Conservation (phyloP, 1,140 invertebrate species). For the Sycophila sp. region DNA sequence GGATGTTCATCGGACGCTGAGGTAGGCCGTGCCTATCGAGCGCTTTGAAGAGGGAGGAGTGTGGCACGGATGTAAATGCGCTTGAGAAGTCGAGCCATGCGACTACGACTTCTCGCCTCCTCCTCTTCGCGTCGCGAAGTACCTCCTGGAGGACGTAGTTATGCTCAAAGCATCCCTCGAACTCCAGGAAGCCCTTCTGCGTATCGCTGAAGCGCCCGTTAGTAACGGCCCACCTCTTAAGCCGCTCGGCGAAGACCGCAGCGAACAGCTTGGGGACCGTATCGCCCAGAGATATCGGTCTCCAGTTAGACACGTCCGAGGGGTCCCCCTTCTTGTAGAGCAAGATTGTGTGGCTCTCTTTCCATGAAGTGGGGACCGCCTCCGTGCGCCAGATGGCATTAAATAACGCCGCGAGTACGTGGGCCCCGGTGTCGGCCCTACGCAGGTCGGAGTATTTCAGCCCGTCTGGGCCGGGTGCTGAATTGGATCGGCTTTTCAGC, state of each 20-base stretch:
- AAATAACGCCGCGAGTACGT: no score
- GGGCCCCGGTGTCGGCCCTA: no score
- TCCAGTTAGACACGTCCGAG: conserved; percentile 49
- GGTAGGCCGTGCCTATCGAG: neutral
- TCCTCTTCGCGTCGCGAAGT: conserved; percentile 39
- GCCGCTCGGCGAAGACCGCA: no score
- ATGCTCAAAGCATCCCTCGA: conserved; percentile 55
- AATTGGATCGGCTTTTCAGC: no score
- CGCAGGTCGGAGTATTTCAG: no score
- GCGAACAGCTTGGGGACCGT: no score
- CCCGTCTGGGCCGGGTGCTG: no score
- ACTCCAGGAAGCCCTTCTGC: conserved; percentile 52
- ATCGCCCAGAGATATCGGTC: conserved; percentile 42
- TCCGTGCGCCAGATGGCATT: neutral
- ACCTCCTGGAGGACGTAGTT: conserved; percentile 50
- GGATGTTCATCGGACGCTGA: neutral
- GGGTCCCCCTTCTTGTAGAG: conserved; percentile 51
- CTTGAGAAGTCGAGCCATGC: conserved; percentile 48
- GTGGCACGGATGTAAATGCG: conserved; percentile 38
- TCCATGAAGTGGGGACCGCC: conserved; percentile 21
- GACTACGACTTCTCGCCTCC: conserved; percentile 34
- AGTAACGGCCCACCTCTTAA: no score
- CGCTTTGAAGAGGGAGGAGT: neutral
- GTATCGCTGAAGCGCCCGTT: no score
- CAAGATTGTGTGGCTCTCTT: conserved; percentile 47